Base-by-base conservation (phyloP, 2,113 vertebrate genomes). In the Sapayoa aenigma region DNA sequence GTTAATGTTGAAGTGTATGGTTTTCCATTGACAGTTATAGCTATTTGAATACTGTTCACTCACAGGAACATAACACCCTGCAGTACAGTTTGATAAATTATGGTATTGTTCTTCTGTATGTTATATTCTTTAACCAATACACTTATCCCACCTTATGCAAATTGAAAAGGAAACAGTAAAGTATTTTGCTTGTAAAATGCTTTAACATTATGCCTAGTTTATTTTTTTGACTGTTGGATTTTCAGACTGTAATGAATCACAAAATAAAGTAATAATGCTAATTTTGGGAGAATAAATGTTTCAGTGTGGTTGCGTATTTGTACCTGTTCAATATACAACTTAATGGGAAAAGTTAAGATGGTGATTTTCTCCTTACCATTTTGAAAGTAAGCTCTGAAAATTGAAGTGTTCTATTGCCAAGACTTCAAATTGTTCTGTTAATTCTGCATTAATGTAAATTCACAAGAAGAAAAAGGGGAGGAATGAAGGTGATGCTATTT, bases 131-230 rank as follows among this genome's bases (percentile, higher is more conserved):
- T 97, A 98, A 97, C 94, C 91, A 89, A 18, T 95, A 95, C 97
- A 97, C 96, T 94, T 97, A 97, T 86, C 94, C 83, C 96, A 96
- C 81, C 93, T 87, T 96, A 94, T 95, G 92, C 93, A 95, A 94
- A 93, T 82, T 94, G 89, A 94, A 94, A 96, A 50, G 28, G 91
- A 98, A 97, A 96, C 90, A 95, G 94, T 97, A 96, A 98, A 97
- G 90, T 97, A 93, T 96, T 97, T 97, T 91, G 97, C 97, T 97
- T 98, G 98, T 98, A 98, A 98, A 98, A 98, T 97, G 97, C 96
- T 97, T 97, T 97, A 96, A 97, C 90, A 93, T 95, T 90, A 83
- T 97, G 93, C 91, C 91, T 97, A 97, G 97, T 97, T 96, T 97
- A 77, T 97, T 95, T 97, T 93, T 97, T 97, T 97, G 79, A 94